Base-by-base conservation (phyloP, 2,797 vertebrate species). In the Acrocephalus scirpaceus region DNA sequence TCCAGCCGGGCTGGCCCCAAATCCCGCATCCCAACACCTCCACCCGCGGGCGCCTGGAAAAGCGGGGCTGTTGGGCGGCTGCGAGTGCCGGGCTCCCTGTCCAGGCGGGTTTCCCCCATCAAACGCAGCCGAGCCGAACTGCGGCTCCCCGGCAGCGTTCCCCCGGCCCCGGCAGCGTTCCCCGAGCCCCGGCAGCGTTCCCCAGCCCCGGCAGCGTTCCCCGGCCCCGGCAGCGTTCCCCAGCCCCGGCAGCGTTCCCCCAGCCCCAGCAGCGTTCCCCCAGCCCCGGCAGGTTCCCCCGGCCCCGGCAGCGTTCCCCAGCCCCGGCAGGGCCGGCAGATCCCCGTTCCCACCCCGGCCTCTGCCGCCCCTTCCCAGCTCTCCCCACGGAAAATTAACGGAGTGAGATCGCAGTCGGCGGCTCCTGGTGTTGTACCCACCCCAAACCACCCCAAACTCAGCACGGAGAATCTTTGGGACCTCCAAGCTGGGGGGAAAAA, bases 361-460 rank as follows among this genome's bases (percentile, higher is more conserved):
- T 5, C 29, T 53, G 51, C 19, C 19, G 50, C 27, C 54, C 47
- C 57, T 75, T 53, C 17, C 56, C 32, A 4, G 0, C 45, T 38
- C 23, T 72, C 25, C 70, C 1, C 2, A 7, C 0, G 9, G 54
- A 11, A 45, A 82, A 1, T 0, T 3, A 6, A 6, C 11, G 8
- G 61, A 6, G 36, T 0, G 15, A 54, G 47, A 25, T 5, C 1
- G 0, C n/a, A 29, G 5, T 2, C 3, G 34, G 86, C 32, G 60
- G 62, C 56, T 57, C 42, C 54, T 20, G 38, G 9, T 10, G 32
- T 4, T 19, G 42, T 10, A 7, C 2, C 8, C 13, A 38, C 9
- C 16, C 5, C 7, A 11, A 2, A 22, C 16, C 11, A 36, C 20
- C 66, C 69, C 66, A 7, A 50, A 8, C 3, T n/a, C 36, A 22